A percentile compares a stretch with the other conserved stretches of the same genome.
phyloP scores from a whole-genome alignment of 2,113 vertebrate genomes.

The Rhinopomastus cyanomelas region DNA sequence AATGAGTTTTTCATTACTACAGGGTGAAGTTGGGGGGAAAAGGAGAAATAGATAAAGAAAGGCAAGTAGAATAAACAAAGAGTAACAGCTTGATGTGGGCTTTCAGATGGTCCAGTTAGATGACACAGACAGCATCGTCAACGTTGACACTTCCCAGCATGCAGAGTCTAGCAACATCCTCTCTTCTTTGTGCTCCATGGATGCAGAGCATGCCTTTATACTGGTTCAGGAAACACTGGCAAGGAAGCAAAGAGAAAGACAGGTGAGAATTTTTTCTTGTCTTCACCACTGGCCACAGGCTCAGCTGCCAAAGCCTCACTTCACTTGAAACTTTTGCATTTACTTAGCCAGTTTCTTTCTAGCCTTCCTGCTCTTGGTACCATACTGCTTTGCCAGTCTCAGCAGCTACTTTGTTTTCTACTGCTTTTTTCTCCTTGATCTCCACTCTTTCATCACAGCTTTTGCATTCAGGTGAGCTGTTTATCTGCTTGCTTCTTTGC shows the following conservation, averaged over 20 bases:
- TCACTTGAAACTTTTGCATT: neutral
- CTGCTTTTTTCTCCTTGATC: neutral
- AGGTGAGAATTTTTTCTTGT: slow-evolving; percentile 59
- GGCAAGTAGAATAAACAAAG: neutral
- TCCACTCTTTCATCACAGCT: neutral
- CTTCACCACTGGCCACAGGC: neutral
- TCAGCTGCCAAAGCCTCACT: neutral
- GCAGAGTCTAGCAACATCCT: neutral
- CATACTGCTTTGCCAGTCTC: neutral
- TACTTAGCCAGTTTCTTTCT: neutral
- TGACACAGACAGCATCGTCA: slow-evolving; percentile 22
- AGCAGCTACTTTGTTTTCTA: neutral
- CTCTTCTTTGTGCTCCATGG: slow-evolving; percentile 9
- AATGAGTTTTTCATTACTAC: neutral
- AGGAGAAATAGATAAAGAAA: neutral
- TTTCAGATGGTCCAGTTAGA: slow-evolving; percentile 73
- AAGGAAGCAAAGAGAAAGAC: slow-evolving; percentile 52
- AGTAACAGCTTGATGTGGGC: slow-evolving; percentile 30
- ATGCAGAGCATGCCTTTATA: slow-evolving; percentile 40
- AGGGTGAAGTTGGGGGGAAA: neutral
- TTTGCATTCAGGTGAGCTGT: neutral
- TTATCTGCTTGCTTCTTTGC: neutral
- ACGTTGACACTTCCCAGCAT: neutral
- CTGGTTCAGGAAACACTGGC: slow-evolving; percentile 69
- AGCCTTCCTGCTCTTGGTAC: neutral